Conservation (phyloP, 2,888 invertebrate species). For the Helicoverpa assulta region DNA sequence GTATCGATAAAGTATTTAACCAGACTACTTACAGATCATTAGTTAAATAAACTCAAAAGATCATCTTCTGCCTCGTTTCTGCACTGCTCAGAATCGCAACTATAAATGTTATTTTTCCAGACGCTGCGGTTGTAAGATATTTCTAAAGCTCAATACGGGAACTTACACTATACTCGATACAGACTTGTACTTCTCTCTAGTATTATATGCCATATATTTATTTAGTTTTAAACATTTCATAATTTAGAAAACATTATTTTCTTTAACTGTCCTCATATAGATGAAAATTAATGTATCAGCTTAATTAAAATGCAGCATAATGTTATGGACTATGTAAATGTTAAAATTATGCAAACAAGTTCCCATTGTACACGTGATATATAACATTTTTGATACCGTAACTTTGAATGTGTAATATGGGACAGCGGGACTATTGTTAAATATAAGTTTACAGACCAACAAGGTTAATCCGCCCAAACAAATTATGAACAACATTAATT, state of each 20-base stretch:
- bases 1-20: not conserved
- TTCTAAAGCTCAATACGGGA: not conserved
- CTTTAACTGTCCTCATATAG: not conserved
- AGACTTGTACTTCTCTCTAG: too few species aligned
- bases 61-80: not conserved
- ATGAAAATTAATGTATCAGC: conserved; percentile 8
- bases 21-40: not conserved
- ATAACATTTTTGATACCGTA: conserved; percentile 55
- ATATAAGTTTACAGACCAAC: conserved; percentile 82
- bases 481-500: conserved; percentile 89
- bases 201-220: not conserved
- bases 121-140: not conserved
- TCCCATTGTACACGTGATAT: conserved; percentile 38
- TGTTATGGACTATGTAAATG: conserved; percentile 19
- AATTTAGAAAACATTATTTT: not conserved
- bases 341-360: conserved; percentile 51
- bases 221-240: not conserved
- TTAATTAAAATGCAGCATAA: conserved; percentile 19
- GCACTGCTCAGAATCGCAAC: not conserved
- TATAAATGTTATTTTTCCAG: not conserved
- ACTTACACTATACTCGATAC: not conserved
- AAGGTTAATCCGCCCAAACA: conserved; percentile 87
- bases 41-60: not conserved
- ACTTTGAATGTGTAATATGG: conserved; percentile 74
- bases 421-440: conserved; percentile 79